Conservation (phyloP, 2,113 vertebrate genomes). For the Nyctereutes procyonoides region DNA sequence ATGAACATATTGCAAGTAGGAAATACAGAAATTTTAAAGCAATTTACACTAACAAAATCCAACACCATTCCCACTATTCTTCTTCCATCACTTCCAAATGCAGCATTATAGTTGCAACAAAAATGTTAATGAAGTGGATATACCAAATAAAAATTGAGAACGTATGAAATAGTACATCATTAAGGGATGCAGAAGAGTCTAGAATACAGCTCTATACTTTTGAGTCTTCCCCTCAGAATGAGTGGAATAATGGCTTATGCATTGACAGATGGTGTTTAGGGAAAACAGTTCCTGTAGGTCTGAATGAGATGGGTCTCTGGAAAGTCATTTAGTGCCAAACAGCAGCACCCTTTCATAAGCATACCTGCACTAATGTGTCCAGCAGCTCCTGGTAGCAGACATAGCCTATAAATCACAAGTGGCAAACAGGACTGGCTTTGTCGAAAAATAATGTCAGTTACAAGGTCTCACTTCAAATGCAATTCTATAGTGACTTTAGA, state of each 20-base stretch:
- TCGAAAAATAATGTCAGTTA: slow-evolving; percentile 46
- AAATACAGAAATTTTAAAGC: neutral
- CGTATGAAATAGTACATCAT: neutral
- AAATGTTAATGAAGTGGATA: slow-evolving; percentile 12
- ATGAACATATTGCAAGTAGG: neutral
- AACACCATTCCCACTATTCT: neutral
- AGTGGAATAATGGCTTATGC: neutral
- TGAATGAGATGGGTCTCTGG: slow-evolving; percentile 63
- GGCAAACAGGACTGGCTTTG: slow-evolving; percentile 72
- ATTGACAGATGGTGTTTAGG: neutral
- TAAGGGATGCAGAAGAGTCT: neutral
- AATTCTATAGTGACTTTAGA: neutral
- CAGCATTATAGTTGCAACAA: slow-evolving; percentile 3
- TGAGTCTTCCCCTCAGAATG: neutral
- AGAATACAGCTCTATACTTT: neutral
- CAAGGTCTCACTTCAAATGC: neutral
- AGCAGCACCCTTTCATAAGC: slow-evolving; percentile 72
- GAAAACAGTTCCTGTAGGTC: slow-evolving; percentile 64
- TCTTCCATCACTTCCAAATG: neutral
- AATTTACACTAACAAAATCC: neutral
- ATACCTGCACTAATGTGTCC: slow-evolving; percentile 68
- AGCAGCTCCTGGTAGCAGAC: slow-evolving; percentile 68
- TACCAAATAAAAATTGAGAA: slow-evolving; percentile 31
- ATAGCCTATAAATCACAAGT: slow-evolving; percentile 75
- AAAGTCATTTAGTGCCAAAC: slow-evolving; percentile 75